These are phyloP conservation scores for Lycodopsis pacificus DNA, from an alignment of 2,797 vertebrate genomes.

Conservation along the genomic window DNA sequence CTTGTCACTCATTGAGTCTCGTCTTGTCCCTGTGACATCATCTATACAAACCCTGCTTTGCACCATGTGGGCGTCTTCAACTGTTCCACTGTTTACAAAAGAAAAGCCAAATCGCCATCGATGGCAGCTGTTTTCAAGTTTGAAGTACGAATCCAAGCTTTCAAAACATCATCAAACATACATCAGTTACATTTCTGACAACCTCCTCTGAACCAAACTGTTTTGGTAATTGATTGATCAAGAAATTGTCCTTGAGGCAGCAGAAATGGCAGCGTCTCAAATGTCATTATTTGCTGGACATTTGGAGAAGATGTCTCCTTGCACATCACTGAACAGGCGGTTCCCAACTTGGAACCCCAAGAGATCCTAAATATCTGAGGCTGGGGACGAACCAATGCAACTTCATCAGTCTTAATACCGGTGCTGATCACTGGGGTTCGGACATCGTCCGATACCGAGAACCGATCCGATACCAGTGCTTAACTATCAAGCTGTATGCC, in stretches of 20 bases:
- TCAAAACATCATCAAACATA: background rate
- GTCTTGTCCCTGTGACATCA: background rate
- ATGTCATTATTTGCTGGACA: background rate
- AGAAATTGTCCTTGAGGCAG: background rate
- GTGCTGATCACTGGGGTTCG: no score
- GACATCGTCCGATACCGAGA: no score
- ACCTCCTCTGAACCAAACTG: background rate
- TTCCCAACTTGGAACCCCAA: background rate
- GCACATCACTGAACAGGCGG: background rate
- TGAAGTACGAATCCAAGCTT: background rate
- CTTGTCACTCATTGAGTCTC: background rate
- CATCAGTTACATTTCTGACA: background rate
- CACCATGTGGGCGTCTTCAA: slow-evolving; percentile 4
- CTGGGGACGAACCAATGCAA: background rate
- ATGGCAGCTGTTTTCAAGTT: background rate
- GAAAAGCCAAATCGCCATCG: background rate
- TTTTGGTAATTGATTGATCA: background rate
- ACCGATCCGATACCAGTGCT: background rate
- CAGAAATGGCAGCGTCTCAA: background rate
- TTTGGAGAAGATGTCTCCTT: background rate
- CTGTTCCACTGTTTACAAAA: slow-evolving; percentile 4
- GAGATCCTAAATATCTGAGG: background rate
- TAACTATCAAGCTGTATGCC: background rate
- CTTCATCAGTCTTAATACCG: no score
- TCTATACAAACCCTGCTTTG: background rate